Evolutionary conservation across 2,113 vertebrate species (phyloP).

Genomic region (Rhizomys pruinosus): DNA sequence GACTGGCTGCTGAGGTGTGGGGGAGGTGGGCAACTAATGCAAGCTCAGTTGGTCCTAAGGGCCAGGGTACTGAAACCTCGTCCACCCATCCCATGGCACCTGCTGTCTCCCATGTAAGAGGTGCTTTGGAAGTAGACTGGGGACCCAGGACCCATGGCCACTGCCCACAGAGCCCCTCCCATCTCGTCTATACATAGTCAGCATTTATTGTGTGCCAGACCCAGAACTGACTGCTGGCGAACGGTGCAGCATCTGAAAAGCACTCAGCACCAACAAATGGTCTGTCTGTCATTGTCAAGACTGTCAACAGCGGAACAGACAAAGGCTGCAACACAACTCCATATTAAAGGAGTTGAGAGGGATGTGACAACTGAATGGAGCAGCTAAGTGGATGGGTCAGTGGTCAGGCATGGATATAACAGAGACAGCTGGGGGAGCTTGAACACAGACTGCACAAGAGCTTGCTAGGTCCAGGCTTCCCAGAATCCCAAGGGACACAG

Average conservation of each 20-base stretch:
- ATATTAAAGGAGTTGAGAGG: not conserved
- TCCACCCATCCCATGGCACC: fast-evolving
- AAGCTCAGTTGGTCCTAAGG: too few relatives aligned
- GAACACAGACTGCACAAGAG: fast-evolving
- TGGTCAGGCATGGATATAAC: fast-evolving
- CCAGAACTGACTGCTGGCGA: fast-evolving
- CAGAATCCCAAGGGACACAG: too few relatives aligned
- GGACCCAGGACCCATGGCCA: not conserved
- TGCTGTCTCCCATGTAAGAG: not conserved
- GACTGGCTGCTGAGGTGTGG: fast-evolving
- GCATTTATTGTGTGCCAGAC: not conserved
- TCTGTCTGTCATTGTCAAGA: not conserved
- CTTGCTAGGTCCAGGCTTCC: too few relatives aligned
- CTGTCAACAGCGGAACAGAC: not conserved
- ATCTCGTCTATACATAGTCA: too few relatives aligned
- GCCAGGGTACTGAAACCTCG: fast-evolving
- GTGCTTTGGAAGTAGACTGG: fast-evolving
- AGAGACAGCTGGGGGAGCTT: not conserved
- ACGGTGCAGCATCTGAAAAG: not conserved
- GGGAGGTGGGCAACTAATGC: fast-evolving
- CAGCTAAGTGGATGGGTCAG: not conserved
- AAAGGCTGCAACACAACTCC: not conserved
- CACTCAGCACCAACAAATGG: not conserved
- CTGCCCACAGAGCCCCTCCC: not conserved
- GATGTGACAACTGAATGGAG: fast-evolving